phyloP scores from a whole-genome alignment of 2,113 vertebrate species.

The Bufo gargarizans region DNA sequence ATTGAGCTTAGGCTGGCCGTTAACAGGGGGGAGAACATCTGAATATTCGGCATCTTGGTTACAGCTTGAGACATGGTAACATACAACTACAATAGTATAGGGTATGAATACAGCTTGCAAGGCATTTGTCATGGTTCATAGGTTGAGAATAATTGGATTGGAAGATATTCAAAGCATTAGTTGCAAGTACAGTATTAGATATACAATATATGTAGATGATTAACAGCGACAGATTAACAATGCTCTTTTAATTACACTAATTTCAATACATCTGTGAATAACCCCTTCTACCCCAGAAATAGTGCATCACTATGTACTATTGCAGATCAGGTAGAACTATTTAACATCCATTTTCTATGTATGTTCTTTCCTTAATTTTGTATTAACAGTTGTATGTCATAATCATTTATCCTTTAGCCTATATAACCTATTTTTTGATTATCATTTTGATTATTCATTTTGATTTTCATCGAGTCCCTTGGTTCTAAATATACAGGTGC shows the following conservation, averaged over 20 bases:
- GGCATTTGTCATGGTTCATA: constrained; percentile 7
- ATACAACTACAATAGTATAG: constrained; percentile 16
- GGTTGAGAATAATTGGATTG: constrained; percentile 23
- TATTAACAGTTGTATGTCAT: not conserved
- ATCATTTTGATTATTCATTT: too few species aligned
- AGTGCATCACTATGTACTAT: not conserved
- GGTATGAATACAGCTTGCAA: constrained; percentile 17
- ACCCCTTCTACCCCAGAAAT: not conserved
- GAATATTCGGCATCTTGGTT: constrained; percentile 54
- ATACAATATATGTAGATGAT: not conserved
- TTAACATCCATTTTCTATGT: not conserved
- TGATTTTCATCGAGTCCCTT: not conserved
- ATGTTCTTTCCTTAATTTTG: not conserved
- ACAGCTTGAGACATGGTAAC: constrained; percentile 25
- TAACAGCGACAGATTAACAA: not conserved
- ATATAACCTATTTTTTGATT: too few species aligned
- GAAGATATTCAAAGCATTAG: not conserved
- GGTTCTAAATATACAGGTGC: not conserved
- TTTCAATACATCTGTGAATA: not conserved
- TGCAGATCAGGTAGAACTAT: not conserved
- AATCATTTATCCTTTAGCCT: not conserved
- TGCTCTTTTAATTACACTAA: not conserved
- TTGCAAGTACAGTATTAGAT: constrained; percentile 1
- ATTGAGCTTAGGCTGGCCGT: constrained; percentile 50
- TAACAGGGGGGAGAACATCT: constrained; percentile 28